Base-by-base conservation (phyloP, 2,888 invertebrate species). In the Mythimna impura region DNA sequence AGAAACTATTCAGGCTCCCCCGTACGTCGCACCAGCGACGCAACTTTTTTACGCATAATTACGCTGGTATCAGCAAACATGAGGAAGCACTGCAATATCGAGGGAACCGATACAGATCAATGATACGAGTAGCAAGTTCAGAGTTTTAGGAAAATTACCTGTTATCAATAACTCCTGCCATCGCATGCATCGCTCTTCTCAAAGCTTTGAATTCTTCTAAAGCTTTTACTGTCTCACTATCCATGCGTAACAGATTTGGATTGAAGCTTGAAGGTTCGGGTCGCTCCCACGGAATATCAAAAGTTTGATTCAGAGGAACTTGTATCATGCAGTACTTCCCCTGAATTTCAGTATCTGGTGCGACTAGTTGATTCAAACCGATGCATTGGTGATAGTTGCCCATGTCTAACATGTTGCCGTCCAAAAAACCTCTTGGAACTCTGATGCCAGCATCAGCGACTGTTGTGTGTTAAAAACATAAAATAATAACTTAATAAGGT, bases 331-430 rank as follows among this genome's bases (percentile, higher is more conserved):
- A 94, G 67, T 90, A 92, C 76, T 93, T 93, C 9, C 92, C 92
- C 80, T 89, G 83, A 2, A 92, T 85, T 14, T 82, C 64, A 65
- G 78, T 78, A 9, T 81, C 81, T 52, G 79, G 69, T 9, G 72
- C 36, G 14, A 80, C 22, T 20, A 73, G 71, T 34, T 88, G 78
- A 5, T 78, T 81, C 30, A 92, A 89, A 5, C 78, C 85, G 10
- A 92, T 77, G 54, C 93, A 92, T 86, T 90, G 91, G 52, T 88
- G 84, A 65, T 91, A 92, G 81, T 89, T 91, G 7, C 92, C 92
- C 60, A 90, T 66, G 43, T 92, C 91, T 2, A 82, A 22, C 0
- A 78, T 77, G 60, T 91, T 91, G 0, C 89, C 90, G 25, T 73
- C 67, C 1, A 90, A 61, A 3, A 92, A 60, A 3, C 91, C 90